Conservation (phyloP, 1,140 invertebrate genomes). For the Solen grandis region DNA sequence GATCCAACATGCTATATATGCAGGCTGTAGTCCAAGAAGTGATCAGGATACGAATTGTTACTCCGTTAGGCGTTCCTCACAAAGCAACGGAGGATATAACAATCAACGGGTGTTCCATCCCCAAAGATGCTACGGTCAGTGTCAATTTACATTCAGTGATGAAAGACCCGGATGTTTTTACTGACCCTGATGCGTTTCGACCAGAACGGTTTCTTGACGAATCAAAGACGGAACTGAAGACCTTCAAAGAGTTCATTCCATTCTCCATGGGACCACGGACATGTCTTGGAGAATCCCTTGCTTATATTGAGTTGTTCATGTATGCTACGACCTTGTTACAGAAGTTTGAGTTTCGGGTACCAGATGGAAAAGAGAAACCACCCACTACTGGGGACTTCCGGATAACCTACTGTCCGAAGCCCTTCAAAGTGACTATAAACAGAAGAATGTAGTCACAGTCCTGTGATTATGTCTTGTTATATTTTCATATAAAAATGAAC, state of each 20-base stretch:
- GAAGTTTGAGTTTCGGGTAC: not conserved
- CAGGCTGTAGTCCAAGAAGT: conserved; percentile 13
- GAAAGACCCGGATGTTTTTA: conserved; percentile 82
- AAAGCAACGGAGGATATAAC: conserved; percentile 51
- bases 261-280: conserved; percentile 39
- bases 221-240: not conserved
- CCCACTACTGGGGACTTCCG: no score
- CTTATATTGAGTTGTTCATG: conserved; percentile 40
- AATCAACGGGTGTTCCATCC: conserved; percentile 71
- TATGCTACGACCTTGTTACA: conserved; percentile 24
- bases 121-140: conserved; percentile 66
- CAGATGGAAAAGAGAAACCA: no score
- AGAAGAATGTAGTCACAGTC: no score
- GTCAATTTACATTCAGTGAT: conserved; percentile 69
- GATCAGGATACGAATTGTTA: conserved; percentile 85
- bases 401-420: no score
- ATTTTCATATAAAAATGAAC: no score
- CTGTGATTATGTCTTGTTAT: no score
- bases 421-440: no score
- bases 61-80: conserved; percentile 82
- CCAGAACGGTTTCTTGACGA: conserved; percentile 84
- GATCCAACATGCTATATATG: not conserved
- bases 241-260: conserved; percentile 43
- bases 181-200: conserved; percentile 86
- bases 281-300: conserved; percentile 39